Conservation (phyloP, 1,140 invertebrate species). For the Prorops nasuta region DNA sequence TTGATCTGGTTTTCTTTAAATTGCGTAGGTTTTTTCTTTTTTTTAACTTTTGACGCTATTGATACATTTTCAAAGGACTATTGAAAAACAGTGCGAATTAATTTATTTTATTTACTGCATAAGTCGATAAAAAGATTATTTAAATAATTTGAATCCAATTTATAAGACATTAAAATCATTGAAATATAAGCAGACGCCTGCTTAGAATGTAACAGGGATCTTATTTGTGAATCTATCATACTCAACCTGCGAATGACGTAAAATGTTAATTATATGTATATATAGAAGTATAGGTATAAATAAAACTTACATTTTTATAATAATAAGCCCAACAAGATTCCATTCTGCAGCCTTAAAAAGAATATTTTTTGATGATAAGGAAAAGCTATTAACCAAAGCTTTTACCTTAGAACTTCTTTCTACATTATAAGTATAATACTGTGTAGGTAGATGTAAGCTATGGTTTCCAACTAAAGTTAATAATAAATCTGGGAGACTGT, state of each 20-base stretch:
- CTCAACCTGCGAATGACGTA: conserved; percentile 43
- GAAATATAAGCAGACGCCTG: conserved; percentile 45
- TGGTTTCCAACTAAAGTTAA: conserved; percentile 31
- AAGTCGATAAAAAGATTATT: conserved; percentile 36
- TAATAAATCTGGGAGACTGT: conserved; percentile 51
- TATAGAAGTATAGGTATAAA: too few species aligned
- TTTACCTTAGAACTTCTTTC: conserved; percentile 34
- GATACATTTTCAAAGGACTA: neutral
- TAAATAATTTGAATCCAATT: conserved; percentile 50
- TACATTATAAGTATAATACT: conserved; percentile 24
- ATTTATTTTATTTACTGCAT: neutral
- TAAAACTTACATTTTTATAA: conserved; percentile 53
- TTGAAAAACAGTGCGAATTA: neutral
- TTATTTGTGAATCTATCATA: conserved; percentile 40
- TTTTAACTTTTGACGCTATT: neutral
- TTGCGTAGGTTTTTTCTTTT: neutral
- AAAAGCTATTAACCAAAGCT: conserved; percentile 49
- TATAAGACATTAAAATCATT: conserved; percentile 53
- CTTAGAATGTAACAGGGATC: conserved; percentile 34
- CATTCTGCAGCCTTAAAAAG: conserved; percentile 53
- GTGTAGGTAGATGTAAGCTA: conserved; percentile 8
- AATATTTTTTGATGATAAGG: conserved; percentile 51
- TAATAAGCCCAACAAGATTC: conserved; percentile 50
- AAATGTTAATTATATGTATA: conserved; percentile 12
- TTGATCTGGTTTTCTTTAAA: conserved; percentile 29